These are phyloP conservation scores for Gobionotothen gibberifrons DNA, from an alignment of 2,797 vertebrate genomes.

Conservation along the genomic window DNA sequence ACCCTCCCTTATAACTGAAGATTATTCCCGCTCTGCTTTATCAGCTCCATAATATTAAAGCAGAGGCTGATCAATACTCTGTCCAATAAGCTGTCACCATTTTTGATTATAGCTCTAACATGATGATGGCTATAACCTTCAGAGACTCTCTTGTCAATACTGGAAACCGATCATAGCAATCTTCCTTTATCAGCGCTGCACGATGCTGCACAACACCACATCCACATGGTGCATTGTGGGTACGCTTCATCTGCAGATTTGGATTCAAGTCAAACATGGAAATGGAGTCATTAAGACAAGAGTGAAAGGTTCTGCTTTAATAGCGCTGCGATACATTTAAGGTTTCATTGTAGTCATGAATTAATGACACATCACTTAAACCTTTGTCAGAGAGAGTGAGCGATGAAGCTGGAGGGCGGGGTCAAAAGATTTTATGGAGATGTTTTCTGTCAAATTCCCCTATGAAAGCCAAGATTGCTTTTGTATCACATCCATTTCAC, in stretches of 20 bases:
- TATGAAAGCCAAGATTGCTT: conserved; percentile 70
- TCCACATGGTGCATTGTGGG: no score
- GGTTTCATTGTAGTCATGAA: conserved; percentile 34
- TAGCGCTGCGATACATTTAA: conserved; percentile 28
- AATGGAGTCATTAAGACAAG: conserved; percentile 44
- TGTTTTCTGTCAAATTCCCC: conserved; percentile 51
- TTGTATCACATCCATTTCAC: conserved; percentile 52
- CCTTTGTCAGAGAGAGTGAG: conserved; percentile 47
- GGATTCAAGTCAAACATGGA: conserved; percentile 47
- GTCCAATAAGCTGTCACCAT: conserved; percentile 84
- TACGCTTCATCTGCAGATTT: background rate
- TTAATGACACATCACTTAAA: conserved; percentile 38
- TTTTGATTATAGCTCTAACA: conserved; percentile 82
- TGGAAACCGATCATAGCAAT: conserved; percentile 61
- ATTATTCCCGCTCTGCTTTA: conserved; percentile 70
- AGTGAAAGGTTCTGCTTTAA: conserved; percentile 39
- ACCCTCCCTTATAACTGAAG: conserved; percentile 58
- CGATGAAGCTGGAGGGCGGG: conserved; percentile 35
- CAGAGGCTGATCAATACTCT: conserved; percentile 80
- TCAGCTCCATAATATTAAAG: conserved; percentile 77
- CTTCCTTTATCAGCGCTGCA: conserved; percentile 66
- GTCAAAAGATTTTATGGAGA: conserved; percentile 29
- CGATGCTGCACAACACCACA: conserved; percentile 20
- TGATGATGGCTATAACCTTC: conserved; percentile 80
- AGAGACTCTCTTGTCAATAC: conserved; percentile 74